Evolutionary conservation across 2,797 vertebrate genomes (phyloP), one percentile per base, ranked within the genome.

Genomic region (Microctenopoma lineatum): DNA sequence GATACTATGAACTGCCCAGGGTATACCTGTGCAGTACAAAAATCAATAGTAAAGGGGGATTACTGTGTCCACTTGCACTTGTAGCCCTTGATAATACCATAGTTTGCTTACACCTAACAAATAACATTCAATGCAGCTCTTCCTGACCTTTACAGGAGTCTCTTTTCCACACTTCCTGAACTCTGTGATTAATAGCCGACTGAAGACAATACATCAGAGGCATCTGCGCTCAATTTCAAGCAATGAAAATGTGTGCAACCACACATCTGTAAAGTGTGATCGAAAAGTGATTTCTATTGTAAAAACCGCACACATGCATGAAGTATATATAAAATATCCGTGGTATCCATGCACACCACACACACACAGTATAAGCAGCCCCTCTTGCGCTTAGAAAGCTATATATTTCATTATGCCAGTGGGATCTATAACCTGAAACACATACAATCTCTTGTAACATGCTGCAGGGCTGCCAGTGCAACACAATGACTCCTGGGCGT

Each of bases 371-470:
- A 38, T 21, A 42, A 8, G n/a, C 18, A 57, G 34, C 66, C 69
- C 56, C 38, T 83, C 67, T 69, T 72, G 51, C 64, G 74, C 88
- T 84, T 82, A 64, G 64, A 69, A 71, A 73, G 77, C 61, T 79
- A 66, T 70, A 66, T 50, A 71, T 86, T 81, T 89, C 77, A 83
- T 79, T 77, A 73, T 70, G 38, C 84, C 77, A 70, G 51, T 60
- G 82, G 89, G 87, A 91, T 79, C 70, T 68, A 87, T 86, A 87
- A 77, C 63, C 50, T 74, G 77, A 84, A 88, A 81, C 56, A 65
- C 81, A 78, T 74, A 75, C 63, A 72, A 79, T 84, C 59, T 87
- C 72, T 68, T 59, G 66, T 75, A 90, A 83, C 54, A 68, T 44
- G 54, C 75, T 82, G 75, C 73, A 68, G 42, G 62, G 58, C 57